These are phyloP conservation scores for Lepus timidus DNA, from an alignment of 2,113 vertebrate species.

Conservation along the genomic window DNA sequence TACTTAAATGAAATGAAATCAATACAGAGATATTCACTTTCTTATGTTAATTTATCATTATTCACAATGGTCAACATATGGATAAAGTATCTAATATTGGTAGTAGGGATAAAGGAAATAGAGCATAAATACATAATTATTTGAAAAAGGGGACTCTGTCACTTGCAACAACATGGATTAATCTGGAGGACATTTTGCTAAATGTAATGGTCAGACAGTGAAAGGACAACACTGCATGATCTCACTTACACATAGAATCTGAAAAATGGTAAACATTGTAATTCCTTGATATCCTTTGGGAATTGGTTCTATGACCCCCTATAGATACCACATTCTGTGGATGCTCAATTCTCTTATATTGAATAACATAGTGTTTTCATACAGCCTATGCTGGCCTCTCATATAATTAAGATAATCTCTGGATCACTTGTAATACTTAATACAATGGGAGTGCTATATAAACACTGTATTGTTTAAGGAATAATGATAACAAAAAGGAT, in stretches of 20 bases:
- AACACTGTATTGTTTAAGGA: background rate
- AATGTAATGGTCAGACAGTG: background rate
- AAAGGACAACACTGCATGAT: background rate
- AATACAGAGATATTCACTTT: background rate
- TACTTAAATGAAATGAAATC: background rate
- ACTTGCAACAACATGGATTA: background rate
- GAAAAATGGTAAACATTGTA: background rate
- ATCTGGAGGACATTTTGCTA: background rate
- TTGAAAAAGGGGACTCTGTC: background rate
- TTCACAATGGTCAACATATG: background rate
- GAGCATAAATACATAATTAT: background rate
- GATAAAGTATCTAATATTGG: background rate
- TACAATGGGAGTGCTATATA: background rate
- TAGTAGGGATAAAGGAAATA: background rate
- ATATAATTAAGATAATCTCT: background rate
- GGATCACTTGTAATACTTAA: background rate
- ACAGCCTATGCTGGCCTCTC: background rate
- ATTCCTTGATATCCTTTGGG: no score
- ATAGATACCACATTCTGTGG: background rate
- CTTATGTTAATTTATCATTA: background rate
- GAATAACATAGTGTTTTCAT: background rate
- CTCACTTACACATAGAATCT: background rate
- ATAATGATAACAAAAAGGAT: background rate
- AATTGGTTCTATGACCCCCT: background rate
- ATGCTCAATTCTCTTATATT: background rate